These are phyloP conservation scores for Rhopalosiphum padi DNA, from an alignment of 1,140 invertebrate genomes.

Conservation along the genomic window DNA sequence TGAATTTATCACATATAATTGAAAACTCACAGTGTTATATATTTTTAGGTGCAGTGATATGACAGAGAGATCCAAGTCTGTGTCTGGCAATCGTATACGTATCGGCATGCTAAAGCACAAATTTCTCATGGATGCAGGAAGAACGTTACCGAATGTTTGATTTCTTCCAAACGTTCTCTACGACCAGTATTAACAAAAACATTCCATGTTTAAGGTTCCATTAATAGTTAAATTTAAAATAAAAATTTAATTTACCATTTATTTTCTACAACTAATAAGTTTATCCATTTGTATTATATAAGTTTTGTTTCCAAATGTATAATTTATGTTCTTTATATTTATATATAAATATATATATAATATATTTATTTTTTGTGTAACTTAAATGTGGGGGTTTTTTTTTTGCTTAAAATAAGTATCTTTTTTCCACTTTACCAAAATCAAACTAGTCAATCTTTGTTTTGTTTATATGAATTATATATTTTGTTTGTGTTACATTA, in stretches of 20 bases:
- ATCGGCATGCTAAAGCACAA: slow-evolving; percentile 53
- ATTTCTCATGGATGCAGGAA: slow-evolving; percentile 53
- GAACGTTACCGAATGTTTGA: slow-evolving; percentile 38
- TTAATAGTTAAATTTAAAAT: slow-evolving; percentile 32
- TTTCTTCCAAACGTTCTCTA: not conserved
- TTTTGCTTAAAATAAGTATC: slow-evolving; percentile 21
- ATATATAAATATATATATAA: slow-evolving; percentile 26
- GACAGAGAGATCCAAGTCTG: slow-evolving; percentile 47
- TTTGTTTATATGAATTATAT: slow-evolving; percentile 52
- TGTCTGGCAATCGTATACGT: slow-evolving; percentile 48
- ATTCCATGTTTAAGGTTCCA: slow-evolving; percentile 54
- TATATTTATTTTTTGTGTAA: slow-evolving; percentile 19
- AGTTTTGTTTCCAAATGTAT: slow-evolving; percentile 17
- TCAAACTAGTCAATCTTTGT: slow-evolving; percentile 57
- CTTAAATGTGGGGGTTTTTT: slow-evolving; percentile 30
- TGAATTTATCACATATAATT: not conserved
- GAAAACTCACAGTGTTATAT: not conserved
- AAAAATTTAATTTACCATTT: slow-evolving; percentile 34
- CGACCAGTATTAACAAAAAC: slow-evolving; percentile 51
- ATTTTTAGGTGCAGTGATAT: slow-evolving; percentile 47
- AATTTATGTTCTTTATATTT: slow-evolving; percentile 30
- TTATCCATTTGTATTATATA: not conserved
- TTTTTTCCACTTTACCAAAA: slow-evolving; percentile 55
- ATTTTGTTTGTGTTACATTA: slow-evolving; percentile 49
- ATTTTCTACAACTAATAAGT: slow-evolving; percentile 32